Evolutionary conservation across 2,888 invertebrate genomes (phyloP).

Genomic region (Sphinx pinastri): DNA sequence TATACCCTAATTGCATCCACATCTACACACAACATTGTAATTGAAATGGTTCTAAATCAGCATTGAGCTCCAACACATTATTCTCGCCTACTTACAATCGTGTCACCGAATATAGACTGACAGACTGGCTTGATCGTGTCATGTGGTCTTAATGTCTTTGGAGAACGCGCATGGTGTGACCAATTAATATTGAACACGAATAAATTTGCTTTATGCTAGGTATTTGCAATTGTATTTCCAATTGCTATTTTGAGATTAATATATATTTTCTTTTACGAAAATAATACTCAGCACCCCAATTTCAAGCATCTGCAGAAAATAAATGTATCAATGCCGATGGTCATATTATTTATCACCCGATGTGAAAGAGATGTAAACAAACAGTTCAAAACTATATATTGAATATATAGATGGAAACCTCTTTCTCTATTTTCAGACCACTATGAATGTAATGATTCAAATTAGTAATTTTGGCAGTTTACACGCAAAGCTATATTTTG

Average conservation of each 20-base stretch:
- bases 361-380: neutral
- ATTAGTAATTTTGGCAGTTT: conserved; percentile 22
- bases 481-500: conserved; percentile 19
- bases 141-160: conserved; percentile 23
- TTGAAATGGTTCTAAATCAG: conserved; percentile 12
- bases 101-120: conserved; percentile 39
- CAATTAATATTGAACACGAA: conserved; percentile 26
- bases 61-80: conserved; percentile 1
- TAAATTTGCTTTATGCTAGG: neutral
- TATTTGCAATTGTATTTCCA: neutral
- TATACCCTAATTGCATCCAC: conserved; percentile 12
- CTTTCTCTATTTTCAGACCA: conserved; percentile 7
- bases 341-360: too few species aligned
- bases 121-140: conserved; percentile 44
- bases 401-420: neutral
- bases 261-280: neutral
- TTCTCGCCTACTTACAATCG: conserved; percentile 12
- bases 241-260: conserved; percentile 16
- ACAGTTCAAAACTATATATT: neutral
- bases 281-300: neutral
- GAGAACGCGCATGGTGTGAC: conserved; percentile 44
- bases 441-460: conserved; percentile 16
- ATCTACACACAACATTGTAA: conserved; percentile 8
- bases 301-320: too few species aligned
- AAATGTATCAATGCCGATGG: neutral